Evolutionary conservation across 2,888 invertebrate species (phyloP).

Genomic region (Buathra laborator): DNA sequence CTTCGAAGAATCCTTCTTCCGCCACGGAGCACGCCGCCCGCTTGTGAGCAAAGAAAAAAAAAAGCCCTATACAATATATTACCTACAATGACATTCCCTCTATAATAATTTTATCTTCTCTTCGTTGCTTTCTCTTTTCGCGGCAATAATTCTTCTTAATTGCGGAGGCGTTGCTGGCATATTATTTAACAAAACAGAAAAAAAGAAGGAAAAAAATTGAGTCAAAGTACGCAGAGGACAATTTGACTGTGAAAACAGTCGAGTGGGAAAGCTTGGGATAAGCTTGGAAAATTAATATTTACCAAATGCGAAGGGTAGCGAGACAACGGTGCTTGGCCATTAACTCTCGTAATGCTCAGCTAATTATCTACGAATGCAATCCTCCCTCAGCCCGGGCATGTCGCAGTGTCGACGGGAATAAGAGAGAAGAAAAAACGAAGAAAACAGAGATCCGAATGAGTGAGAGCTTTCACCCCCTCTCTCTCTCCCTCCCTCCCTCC

Average conservation of each 20-base stretch:
- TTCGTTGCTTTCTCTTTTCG: background rate
- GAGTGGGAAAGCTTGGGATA: background rate
- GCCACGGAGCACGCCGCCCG: conserved; percentile 8
- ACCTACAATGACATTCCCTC: background rate
- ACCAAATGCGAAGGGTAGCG: background rate
- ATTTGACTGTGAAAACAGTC: background rate
- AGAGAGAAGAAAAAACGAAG: conserved; percentile 14
- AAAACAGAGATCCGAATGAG: background rate
- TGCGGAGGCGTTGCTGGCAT: background rate
- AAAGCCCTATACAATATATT: background rate
- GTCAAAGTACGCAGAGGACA: background rate
- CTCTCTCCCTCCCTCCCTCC: background rate
- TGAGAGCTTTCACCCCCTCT: background rate
- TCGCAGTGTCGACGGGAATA: background rate
- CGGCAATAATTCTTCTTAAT: background rate
- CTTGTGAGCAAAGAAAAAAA: background rate
- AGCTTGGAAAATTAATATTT: conserved; percentile 37
- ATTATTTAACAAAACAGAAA: conserved; percentile 7
- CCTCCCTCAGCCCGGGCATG: background rate
- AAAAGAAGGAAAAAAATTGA: background rate
- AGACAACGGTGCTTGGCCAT: conserved; percentile 34
- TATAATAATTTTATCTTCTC: background rate
- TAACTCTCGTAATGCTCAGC: conserved; percentile 42
- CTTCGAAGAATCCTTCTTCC: conserved; percentile 27
- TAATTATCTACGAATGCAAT: conserved; percentile 40